Percentiles rank a stretch among this genome's conserved stretches.
These are phyloP conservation scores for Apeltes quadracus DNA, from an alignment of 2,113 vertebrate species.

Conservation along the genomic window DNA sequence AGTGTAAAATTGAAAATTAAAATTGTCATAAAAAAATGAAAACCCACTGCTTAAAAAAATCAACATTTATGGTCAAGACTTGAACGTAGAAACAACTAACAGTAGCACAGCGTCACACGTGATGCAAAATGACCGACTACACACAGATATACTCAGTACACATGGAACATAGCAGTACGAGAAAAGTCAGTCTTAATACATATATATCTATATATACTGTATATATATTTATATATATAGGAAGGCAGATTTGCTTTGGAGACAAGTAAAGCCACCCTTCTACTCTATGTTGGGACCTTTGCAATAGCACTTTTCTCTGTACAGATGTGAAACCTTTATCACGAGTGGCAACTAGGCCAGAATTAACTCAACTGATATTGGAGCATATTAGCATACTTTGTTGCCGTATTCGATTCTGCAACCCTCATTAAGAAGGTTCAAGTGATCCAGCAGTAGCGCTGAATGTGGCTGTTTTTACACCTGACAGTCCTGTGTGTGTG, in stretches of 20 bases:
- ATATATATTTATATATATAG: slow-evolving; percentile 62
- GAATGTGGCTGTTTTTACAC: slow-evolving; percentile 60
- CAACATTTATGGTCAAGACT: slow-evolving; percentile 70
- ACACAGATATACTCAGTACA: slow-evolving; percentile 72
- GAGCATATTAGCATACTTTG: background rate
- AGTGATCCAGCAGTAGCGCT: background rate
- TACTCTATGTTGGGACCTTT: slow-evolving; percentile 30
- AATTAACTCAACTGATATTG: slow-evolving; percentile 29
- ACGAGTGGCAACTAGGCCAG: slow-evolving; percentile 34
- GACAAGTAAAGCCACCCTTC: slow-evolving; percentile 49
- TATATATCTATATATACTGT: slow-evolving; percentile 57
- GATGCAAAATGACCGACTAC: slow-evolving; percentile 65
- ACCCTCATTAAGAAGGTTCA: slow-evolving; percentile 4
- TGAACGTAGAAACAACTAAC: slow-evolving; percentile 66
- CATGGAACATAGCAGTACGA: slow-evolving; percentile 68
- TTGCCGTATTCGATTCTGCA: background rate
- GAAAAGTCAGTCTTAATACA: slow-evolving; percentile 65
- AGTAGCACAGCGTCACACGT: slow-evolving; percentile 65
- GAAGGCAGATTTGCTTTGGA: slow-evolving; percentile 65
- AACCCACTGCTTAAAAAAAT: slow-evolving; percentile 59
- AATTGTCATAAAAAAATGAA: slow-evolving; percentile 52
- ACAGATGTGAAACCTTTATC: slow-evolving; percentile 39
- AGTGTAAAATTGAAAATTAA: slow-evolving; percentile 53
- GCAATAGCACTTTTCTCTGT: slow-evolving; percentile 46
- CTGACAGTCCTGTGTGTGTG: slow-evolving; percentile 61